Conservation (phyloP, 2,888 invertebrate genomes). For the Tenthredo livida region DNA sequence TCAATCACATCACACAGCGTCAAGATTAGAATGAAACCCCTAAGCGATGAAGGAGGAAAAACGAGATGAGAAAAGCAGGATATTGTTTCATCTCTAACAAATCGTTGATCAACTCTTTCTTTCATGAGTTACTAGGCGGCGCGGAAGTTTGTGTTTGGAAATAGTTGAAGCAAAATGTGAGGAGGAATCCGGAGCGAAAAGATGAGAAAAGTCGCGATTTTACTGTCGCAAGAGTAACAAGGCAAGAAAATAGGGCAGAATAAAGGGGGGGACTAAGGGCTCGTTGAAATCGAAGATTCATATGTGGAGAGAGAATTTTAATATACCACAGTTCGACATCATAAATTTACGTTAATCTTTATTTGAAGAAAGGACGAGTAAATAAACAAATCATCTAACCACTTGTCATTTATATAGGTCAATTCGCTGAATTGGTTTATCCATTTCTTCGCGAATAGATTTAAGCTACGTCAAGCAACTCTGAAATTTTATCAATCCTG, state of each 20-base stretch:
- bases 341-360: not conserved
- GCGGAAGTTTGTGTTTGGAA: not conserved
- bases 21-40: slow-evolving; percentile 11
- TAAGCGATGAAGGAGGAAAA: not conserved
- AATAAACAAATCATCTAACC: not conserved
- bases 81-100: not conserved
- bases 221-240: not conserved
- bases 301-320: slow-evolving; percentile 17
- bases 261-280: not conserved
- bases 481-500: not conserved
- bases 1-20: slow-evolving; percentile 28
- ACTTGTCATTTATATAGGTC: not conserved
- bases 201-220: not conserved
- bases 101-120: slow-evolving; percentile 27
- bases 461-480: too few species aligned
- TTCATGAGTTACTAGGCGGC: not conserved
- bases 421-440: not conserved
- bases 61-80: not conserved
- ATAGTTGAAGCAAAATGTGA: slow-evolving; percentile 15
- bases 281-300: not conserved
- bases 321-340: not conserved
- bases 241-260: not conserved
- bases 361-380: not conserved
- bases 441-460: not conserved
- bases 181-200: not conserved